These are phyloP conservation scores for Abrostola triplasia DNA, from an alignment of 2,888 invertebrate genomes.

Conservation along the genomic window DNA sequence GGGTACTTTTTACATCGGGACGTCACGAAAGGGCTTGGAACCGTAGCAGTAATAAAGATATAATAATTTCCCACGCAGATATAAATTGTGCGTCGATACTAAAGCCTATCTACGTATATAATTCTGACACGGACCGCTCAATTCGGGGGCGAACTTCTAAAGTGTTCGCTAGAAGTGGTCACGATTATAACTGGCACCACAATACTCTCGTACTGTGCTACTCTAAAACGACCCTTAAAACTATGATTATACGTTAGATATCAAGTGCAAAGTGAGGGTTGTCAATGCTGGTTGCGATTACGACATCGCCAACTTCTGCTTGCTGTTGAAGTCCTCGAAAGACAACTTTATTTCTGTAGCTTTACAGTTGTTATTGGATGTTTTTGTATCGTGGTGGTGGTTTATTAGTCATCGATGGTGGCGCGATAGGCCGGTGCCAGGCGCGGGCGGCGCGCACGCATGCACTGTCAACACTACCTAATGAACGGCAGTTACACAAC, in stretches of 20 bases:
- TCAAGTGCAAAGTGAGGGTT: slow-evolving; percentile 62
- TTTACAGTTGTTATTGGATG: slow-evolving; percentile 46
- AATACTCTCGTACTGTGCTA: slow-evolving; percentile 29
- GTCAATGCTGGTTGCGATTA: slow-evolving; percentile 73
- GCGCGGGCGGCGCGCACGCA: slow-evolving; percentile 87
- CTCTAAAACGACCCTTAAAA: slow-evolving; percentile 64
- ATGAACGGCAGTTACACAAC: slow-evolving; percentile 87
- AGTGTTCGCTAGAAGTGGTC: slow-evolving; percentile 87
- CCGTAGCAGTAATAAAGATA: slow-evolving; percentile 80
- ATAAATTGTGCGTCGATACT: slow-evolving; percentile 81
- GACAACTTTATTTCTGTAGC: slow-evolving; percentile 31
- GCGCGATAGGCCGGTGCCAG: slow-evolving; percentile 85
- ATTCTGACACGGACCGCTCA: slow-evolving; percentile 85
- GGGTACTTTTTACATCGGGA: slow-evolving; percentile 29
- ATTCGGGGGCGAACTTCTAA: slow-evolving; percentile 83
- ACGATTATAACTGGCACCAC: slow-evolving; percentile 77
- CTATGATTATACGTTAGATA: slow-evolving; percentile 60
- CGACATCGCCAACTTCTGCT: slow-evolving; percentile 60
- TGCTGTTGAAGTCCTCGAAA: slow-evolving; percentile 28
- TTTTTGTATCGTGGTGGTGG: slow-evolving; percentile 62
- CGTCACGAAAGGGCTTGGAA: slow-evolving; percentile 62
- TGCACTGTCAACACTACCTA: slow-evolving; percentile 86
- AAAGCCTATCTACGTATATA: slow-evolving; percentile 69
- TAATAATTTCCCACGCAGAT: slow-evolving; percentile 80
- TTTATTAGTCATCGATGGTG: slow-evolving; percentile 88